Base-by-base conservation (phyloP, 2,113 vertebrate species). In the Nothobranchius furzeri region DNA sequence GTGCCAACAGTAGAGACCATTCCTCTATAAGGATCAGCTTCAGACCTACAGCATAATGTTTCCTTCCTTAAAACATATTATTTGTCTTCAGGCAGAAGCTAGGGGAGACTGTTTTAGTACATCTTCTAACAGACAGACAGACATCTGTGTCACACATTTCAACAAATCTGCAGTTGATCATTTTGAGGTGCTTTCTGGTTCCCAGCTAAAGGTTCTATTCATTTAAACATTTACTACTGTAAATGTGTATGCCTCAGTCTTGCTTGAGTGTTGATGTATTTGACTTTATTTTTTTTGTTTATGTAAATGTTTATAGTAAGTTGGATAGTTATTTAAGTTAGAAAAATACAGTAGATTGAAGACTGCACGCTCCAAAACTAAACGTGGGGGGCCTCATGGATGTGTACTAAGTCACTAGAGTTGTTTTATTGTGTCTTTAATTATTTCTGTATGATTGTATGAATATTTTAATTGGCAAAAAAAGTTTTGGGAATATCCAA, bases 131-230 rank as follows among this genome's bases (percentile, higher is more conserved):
- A 1, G 54, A 51, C 68, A 82, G 69, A 82, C 57, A 73, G 71
- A 92, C 93, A 93, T 94, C 93, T 94, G 93, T 81, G 82, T 78
- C 68, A 75, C 91, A 92, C 85, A 92, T 94, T 92, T 86, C 11
- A 20, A n/a, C n/a, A 24, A 15, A 58, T 42, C 70, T 79, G n/a
- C 66, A 57, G 78, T 60, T 78, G 69, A 73, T 88, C 70, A 82
- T 79, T 64, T 77, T 74, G 70, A 74, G 72, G 54, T 36, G 57
- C 60, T 51, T 56, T 51, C 40, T 51, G 43, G 45, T 12, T 65
- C 56, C 52, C 76, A 68, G 53, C 75, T 70, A 78, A 79, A 58
- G 48, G 70, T 80, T 83, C 24, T 45, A 73, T 56, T 67, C 17
- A 64, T 15, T 42, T 61, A 48, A 46, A 68, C n/a, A 36, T 68